Percentiles rank a stretch among this genome's conserved stretches.
Evolutionary conservation across 2,113 vertebrate species (phyloP).

Genomic region (Chrysemys picta): DNA sequence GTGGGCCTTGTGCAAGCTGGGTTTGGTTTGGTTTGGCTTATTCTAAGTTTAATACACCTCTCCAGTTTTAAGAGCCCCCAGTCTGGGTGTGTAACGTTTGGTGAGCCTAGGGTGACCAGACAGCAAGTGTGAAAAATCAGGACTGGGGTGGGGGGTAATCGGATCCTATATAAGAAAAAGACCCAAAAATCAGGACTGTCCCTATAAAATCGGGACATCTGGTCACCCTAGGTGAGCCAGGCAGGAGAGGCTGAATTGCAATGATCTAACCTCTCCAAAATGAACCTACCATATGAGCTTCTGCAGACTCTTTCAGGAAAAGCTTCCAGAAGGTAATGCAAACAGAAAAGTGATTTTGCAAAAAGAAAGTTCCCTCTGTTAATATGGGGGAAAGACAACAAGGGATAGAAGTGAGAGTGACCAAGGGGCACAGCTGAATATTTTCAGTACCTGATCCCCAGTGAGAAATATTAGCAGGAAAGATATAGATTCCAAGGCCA

Average conservation of each 20-base stretch:
- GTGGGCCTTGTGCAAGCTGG: not conserved
- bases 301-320: rapidly evolving
- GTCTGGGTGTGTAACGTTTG: no score
- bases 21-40: not conserved
- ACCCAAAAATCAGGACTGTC: no score
- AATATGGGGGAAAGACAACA: not conserved
- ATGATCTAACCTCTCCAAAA: not conserved
- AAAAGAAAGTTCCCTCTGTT: not conserved
- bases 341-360: not conserved
- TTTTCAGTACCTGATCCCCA: not conserved
- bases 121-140: no score
- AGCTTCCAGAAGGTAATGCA: not conserved
- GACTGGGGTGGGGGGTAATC: no score
- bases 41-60: not conserved
- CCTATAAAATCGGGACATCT: no score
- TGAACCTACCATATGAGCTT: not conserved
- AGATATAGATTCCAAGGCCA: not conserved
- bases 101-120: no score
- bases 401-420: not conserved
- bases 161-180: no score
- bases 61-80: slow-evolving; percentile 10
- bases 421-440: not conserved
- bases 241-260: not conserved
- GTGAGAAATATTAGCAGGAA: not conserved
- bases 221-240: not conserved